Base-by-base conservation (phyloP, 2,888 invertebrate genomes). In the Eupithecia subumbrata region DNA sequence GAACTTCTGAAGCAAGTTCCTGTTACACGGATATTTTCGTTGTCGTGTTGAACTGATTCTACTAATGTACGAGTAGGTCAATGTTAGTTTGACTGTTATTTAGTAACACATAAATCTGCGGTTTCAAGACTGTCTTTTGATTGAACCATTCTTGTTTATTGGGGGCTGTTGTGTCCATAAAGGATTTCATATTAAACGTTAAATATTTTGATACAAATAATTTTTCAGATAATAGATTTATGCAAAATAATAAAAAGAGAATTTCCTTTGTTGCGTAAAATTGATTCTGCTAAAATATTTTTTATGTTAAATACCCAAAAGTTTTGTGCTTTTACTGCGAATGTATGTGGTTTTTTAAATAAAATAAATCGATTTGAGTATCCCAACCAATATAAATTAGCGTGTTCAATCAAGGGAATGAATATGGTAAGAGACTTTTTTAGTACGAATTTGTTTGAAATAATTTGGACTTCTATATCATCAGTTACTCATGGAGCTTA, bases 91-190 rank as follows among this genome's bases (percentile, higher is more conserved):
- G 4, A 22, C 11, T 11, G 52, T 52, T n/a, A n/a, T n/a, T 52
- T n/a, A n/a, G 18, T n/a, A n/a, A 52, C n/a, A 52, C n/a, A 52
- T 52, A 52, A 52, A 52, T 52, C 52, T n/a, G 52, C n/a, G 52
- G 52, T n/a, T 52, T 52, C 9, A 52, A 52, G n/a, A n/a, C 8
- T 52, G 8, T 5, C 16, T 45, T 45, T 45, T 45, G 45, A 45
- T 45, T 45, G 45, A 48, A 52, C 52, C n/a, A n/a, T n/a, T n/a
- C n/a, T n/a, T n/a, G 52, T 52, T 52, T n/a, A 52, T n/a, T n/a
- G 52, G 7, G n/a, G 16, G 18, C 45, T 45, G 45, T 45, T 45
- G 45, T 43, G 14, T 45, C 16, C 16, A 45, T 16, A 45, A 45
- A 45, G n/a, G 18, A 8, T 52, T 52, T 52, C 1, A n/a, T n/a